phyloP scores from a whole-genome alignment of 2,888 invertebrate species.

The Anthophora plumipes region DNA sequence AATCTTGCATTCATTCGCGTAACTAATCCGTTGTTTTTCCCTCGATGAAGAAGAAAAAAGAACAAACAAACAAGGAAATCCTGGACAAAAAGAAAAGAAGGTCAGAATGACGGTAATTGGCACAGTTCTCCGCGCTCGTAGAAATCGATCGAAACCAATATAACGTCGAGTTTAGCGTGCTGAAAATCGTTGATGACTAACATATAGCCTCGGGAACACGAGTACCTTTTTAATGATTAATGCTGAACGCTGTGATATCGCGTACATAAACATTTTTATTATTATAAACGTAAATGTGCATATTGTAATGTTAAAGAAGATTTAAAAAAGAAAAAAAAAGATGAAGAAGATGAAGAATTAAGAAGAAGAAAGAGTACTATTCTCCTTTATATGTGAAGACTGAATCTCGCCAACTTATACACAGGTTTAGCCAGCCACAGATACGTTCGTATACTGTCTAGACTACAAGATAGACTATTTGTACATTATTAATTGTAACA shows the following conservation, averaged over 20 bases:
- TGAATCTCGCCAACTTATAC: constrained; percentile 82
- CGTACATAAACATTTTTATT: constrained; percentile 80
- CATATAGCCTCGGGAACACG: constrained; percentile 66
- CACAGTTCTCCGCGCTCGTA: constrained; percentile 28
- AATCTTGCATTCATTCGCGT: constrained; percentile 39
- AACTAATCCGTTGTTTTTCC: constrained; percentile 25
- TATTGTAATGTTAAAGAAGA: constrained; percentile 80
- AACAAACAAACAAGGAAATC: background rate
- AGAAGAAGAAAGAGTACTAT: constrained; percentile 77
- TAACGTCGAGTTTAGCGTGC: constrained; percentile 13
- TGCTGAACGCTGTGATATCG: constrained; percentile 84
- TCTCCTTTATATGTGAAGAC: constrained; percentile 80
- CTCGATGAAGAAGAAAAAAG: background rate
- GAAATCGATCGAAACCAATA: background rate
- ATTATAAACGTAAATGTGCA: constrained; percentile 80
- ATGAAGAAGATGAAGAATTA: constrained; percentile 77
- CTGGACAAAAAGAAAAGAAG: background rate
- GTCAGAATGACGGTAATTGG: constrained; percentile 31
- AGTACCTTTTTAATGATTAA: constrained; percentile 77
- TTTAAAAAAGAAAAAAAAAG: constrained; percentile 30
- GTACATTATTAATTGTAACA: constrained; percentile 67
- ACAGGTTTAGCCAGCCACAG: constrained; percentile 77
- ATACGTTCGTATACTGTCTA: constrained; percentile 74
- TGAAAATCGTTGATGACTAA: constrained; percentile 42
- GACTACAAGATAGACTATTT: constrained; percentile 67